Evolutionary conservation across 2,888 invertebrate genomes (phyloP).

Genomic region (Chloroclystis v-ata): DNA sequence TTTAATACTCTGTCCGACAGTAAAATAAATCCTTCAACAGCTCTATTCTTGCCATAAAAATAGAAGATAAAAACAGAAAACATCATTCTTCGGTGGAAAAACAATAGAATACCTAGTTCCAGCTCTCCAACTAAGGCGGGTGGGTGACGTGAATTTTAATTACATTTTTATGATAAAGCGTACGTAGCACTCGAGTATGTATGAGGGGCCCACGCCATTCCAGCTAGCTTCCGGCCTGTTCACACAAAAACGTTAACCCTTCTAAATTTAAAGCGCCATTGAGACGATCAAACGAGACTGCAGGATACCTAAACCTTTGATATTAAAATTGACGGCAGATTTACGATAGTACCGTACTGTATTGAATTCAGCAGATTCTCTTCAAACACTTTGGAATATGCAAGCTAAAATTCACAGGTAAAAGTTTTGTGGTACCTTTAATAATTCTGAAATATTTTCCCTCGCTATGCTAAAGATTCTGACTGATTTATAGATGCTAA

Average conservation of each 20-base stretch:
- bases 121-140: conserved; percentile 43
- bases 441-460: neutral
- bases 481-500: conserved; percentile 5
- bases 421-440: neutral
- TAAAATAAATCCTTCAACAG: too few relatives aligned
- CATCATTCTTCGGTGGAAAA: conserved; percentile 39
- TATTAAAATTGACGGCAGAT: conserved; percentile 39
- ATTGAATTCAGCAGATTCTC: neutral
- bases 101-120: conserved; percentile 56
- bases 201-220: conserved; percentile 52
- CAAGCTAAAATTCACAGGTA: too few relatives aligned
- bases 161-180: conserved; percentile 70
- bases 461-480: neutral
- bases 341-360: conserved; percentile 18
- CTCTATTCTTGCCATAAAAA: conserved; percentile 13
- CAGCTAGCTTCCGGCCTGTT: conserved; percentile 53
- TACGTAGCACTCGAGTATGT: conserved; percentile 55
- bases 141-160: conserved; percentile 71
- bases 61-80: conserved; percentile 35
- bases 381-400: neutral
- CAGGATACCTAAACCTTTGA: conserved; percentile 38
- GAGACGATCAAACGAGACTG: conserved; percentile 40
- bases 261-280: conserved; percentile 50
- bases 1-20: too few relatives aligned
- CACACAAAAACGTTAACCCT: conserved; percentile 60